Percentiles rank a stretch among this genome's conserved stretches.
These are phyloP conservation scores for Halocaridina rubra DNA, from an alignment of 2,888 invertebrate genomes.

Conservation along the genomic window DNA sequence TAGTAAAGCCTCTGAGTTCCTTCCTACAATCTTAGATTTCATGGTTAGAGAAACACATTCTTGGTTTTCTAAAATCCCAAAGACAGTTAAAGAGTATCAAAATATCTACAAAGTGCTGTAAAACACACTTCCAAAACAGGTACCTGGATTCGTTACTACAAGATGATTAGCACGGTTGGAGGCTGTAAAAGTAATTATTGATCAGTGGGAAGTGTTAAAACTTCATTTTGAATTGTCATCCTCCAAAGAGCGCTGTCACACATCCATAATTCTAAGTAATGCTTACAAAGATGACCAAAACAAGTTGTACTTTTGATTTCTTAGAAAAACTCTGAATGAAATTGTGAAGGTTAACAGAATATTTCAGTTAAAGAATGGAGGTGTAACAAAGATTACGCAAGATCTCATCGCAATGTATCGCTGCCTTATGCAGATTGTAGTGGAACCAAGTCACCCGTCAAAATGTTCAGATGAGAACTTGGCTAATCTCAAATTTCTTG, in stretches of 20 bases:
- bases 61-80: conserved; percentile 20
- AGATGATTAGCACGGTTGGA: conserved; percentile 31
- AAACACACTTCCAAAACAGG: conserved; percentile 11
- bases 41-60: conserved; percentile 26
- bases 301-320: background rate
- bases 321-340: background rate
- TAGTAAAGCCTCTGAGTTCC: conserved; percentile 7
- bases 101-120: background rate
- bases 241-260: conserved; percentile 26
- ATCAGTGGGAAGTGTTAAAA: no score
- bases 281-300: background rate
- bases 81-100: background rate
- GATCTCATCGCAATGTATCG: background rate
- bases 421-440: background rate
- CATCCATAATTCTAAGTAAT: background rate
- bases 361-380: background rate
- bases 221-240: conserved; percentile 31
- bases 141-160: conserved; percentile 23
- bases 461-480: background rate
- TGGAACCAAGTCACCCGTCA: background rate
- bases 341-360: background rate
- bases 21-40: conserved; percentile 7
- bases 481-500: no score
- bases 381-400: background rate
- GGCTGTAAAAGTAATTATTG: conserved; percentile 7